Base-by-base conservation (phyloP, 2,797 vertebrate species). In the Cheracebus regulus region DNA sequence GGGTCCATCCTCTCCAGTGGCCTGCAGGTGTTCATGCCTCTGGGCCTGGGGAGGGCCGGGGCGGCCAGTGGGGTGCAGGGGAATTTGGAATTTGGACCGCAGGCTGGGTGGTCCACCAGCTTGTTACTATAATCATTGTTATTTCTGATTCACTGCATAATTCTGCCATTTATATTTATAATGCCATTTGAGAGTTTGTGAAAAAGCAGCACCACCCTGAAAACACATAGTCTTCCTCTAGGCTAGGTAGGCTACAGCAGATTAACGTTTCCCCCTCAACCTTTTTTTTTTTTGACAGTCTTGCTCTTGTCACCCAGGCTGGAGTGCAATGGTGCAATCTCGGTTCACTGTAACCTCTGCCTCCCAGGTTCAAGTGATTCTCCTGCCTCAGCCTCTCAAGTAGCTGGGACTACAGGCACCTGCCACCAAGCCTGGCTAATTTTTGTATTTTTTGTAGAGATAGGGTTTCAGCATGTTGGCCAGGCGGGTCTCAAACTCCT, bases 91-190 rank as follows among this genome's bases (percentile, higher is more conserved):
- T 41, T 9, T 24, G 58, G 39, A 36, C 44, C 0, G 4, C 0
- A 17, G 64, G 4, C 64, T 41, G 61, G 2, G 14, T 9, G 33
- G 55, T 52, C 48, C 46, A 24, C 36, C 26, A 2, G 5, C 48
- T 52, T 36, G 11, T 64, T 64, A 64, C 61, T 64, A 8, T 33
- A 20, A 19, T 88, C 61, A 5, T 24, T 55, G 64, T 39, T 33
- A 64, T 80, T 84, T 92, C 81, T 87, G 89, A 55, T 87, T 50
- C 14, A 19, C 73, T 22, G 44, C 61, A 67, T n/a, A 90, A 95
- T 44, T 83, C 75, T 89, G 85, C 15, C 52, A 44, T 79, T 85
- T 89, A n/a, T 50, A 55, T 57, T 72, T 76, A 20, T 30, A 81
- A 81, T 15, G 24, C 0, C 11, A 73, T 50, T 57, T 72, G 39